Evolutionary conservation across 2,113 vertebrate genomes (phyloP).

Genomic region (Halcyon malimbica): DNA sequence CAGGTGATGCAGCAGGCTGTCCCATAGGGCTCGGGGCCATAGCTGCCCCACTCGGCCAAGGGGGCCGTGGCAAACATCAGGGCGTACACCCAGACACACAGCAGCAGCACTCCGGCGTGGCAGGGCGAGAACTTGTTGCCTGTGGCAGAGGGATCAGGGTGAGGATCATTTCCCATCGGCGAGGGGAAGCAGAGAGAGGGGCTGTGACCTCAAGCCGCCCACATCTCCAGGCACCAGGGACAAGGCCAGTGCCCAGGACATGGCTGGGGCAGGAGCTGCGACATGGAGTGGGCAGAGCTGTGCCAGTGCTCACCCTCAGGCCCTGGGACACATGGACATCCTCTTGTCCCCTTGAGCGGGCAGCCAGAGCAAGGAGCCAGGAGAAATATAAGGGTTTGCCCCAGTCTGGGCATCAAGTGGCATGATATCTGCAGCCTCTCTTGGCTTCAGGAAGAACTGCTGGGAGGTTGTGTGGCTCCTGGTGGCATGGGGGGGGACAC

Average conservation of each 20-base stretch:
- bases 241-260: neutral
- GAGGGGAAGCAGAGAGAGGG: accelerated
- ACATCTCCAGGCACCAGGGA: neutral
- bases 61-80: slow-evolving; percentile 81
- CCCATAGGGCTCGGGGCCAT: slow-evolving; percentile 85
- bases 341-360: neutral
- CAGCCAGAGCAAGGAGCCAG: neutral
- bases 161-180: neutral
- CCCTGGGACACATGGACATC: accelerated
- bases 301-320: accelerated
- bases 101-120: slow-evolving; percentile 77
- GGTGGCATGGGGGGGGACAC: accelerated
- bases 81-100: slow-evolving; percentile 81
- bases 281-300: accelerated
- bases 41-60: slow-evolving; percentile 82
- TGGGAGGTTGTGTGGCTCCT: accelerated
- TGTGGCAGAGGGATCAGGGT: neutral
- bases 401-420: accelerated
- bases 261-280: neutral
- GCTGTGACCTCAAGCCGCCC: neutral
- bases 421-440: neutral
- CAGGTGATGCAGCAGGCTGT: slow-evolving; percentile 88
- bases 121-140: slow-evolving; percentile 81
- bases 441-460: accelerated
- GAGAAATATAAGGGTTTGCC: accelerated